These are phyloP conservation scores for Valencia hispanica DNA, from an alignment of 2,797 vertebrate species.

Conservation along the genomic window DNA sequence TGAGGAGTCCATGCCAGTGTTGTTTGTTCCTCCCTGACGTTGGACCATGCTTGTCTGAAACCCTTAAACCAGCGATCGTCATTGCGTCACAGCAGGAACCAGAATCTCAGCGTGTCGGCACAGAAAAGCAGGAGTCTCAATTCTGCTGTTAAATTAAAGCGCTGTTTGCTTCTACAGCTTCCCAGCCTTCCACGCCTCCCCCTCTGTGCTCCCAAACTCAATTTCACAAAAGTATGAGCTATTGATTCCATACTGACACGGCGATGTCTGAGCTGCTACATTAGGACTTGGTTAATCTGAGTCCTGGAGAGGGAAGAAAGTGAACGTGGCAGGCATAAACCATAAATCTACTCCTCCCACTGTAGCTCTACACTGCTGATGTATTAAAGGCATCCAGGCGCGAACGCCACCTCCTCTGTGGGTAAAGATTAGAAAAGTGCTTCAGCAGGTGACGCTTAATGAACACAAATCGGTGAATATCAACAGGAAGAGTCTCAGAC, in stretches of 20 bases:
- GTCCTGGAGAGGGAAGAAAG: conserved; percentile 54
- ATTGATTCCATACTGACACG: conserved; percentile 76
- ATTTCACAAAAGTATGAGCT: conserved; percentile 78
- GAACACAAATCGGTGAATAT: not conserved
- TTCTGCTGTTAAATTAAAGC: conserved; percentile 34
- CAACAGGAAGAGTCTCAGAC: not conserved
- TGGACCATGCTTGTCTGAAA: not conserved
- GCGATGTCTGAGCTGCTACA: conserved; percentile 73
- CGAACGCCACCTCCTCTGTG: conserved; percentile 61
- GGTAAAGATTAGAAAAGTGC: conserved; percentile 56
- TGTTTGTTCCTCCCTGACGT: not conserved
- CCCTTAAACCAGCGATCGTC: not conserved
- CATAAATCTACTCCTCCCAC: conserved; percentile 70
- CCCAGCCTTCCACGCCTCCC: conserved; percentile 6
- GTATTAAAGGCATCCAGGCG: conserved; percentile 74
- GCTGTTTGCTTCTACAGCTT: conserved; percentile 30
- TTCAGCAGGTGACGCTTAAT: conserved; percentile 1
- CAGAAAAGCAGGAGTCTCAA: conserved; percentile 21
- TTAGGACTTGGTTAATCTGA: conserved; percentile 73
- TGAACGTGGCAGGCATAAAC: conserved; percentile 41
- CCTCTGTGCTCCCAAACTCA: conserved; percentile 61
- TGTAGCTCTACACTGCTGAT: conserved; percentile 47
- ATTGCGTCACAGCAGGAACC: not conserved
- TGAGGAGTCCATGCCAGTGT: not conserved
- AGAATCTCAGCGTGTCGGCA: conserved; percentile 4